Evolutionary conservation across 2,797 vertebrate genomes (phyloP).

Genomic region (Dryobates pubescens): DNA sequence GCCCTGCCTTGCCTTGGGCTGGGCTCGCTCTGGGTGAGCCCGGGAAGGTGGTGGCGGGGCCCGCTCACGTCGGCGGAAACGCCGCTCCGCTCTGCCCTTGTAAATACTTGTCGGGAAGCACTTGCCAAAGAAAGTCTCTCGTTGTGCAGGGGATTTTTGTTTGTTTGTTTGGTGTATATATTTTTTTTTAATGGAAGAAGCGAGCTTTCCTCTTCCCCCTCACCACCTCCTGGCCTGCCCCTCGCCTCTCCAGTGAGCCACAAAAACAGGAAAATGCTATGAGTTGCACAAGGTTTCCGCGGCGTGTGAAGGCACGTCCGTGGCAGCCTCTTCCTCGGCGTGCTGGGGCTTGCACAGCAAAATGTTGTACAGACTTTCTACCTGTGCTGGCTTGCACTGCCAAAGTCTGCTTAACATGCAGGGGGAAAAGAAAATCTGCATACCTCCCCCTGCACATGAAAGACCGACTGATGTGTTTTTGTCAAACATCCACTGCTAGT

Average conservation of each 20-base stretch:
- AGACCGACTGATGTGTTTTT: neutral
- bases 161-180: too few relatives aligned
- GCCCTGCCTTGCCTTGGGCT: too few relatives aligned
- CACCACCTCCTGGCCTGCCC: neutral
- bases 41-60: neutral
- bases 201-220: neutral
- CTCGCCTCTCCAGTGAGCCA: neutral
- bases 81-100: neutral
- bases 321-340: neutral
- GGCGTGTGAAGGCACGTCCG: neutral
- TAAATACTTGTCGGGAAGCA: constrained; percentile 41
- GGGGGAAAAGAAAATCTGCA: too few relatives aligned
- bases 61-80: constrained; percentile 34
- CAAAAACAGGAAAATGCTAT: neutral
- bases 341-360: neutral
- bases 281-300: neutral
- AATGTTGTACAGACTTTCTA: neutral
- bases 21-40: neutral
- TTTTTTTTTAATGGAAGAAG: neutral
- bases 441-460: neutral
- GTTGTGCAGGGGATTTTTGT: neutral
- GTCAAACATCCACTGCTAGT: neutral
- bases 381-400: neutral
- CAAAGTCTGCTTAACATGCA: neutral
- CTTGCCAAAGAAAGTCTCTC: constrained; percentile 36